Percentiles rank a stretch among this genome's conserved stretches.
Conservation (phyloP, 2,888 invertebrate genomes). For the Xestia rhomboidea region DNA sequence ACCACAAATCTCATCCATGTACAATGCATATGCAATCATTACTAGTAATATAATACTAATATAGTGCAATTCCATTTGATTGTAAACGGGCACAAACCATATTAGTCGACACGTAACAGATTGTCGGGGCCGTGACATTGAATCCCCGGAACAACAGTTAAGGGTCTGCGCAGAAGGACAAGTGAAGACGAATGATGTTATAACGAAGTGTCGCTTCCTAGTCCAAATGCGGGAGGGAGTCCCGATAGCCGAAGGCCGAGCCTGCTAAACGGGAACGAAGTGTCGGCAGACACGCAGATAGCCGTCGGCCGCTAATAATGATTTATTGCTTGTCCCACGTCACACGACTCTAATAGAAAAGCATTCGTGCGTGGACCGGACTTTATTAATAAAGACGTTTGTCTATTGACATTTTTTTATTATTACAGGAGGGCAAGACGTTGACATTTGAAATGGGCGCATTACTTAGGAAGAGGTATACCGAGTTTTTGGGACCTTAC, state of each 20-base stretch:
- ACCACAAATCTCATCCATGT: slow-evolving; percentile 18
- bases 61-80: slow-evolving; percentile 14
- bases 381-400: slow-evolving; percentile 37
- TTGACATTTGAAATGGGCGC: slow-evolving; percentile 90
- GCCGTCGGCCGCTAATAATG: slow-evolving; percentile 86
- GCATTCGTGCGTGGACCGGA: slow-evolving; percentile 57
- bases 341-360: slow-evolving; percentile 70
- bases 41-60: slow-evolving; percentile 21
- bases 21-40: slow-evolving; percentile 16
- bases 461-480: slow-evolving; percentile 89
- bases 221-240: slow-evolving; percentile 77
- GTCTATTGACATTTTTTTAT: slow-evolving; percentile 46
- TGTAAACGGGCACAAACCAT: slow-evolving; percentile 26
- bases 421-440: slow-evolving; percentile 89
- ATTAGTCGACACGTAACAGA: slow-evolving; percentile 24
- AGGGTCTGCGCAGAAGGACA: slow-evolving; percentile 74
- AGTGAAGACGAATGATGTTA: slow-evolving; percentile 78
- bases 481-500: slow-evolving; percentile 86
- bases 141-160: slow-evolving; percentile 69
- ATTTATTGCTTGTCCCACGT: slow-evolving; percentile 82
- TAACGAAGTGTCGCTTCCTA: slow-evolving; percentile 84
- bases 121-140: slow-evolving; percentile 69
- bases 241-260: slow-evolving; percentile 82
- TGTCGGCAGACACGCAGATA: slow-evolving; percentile 80
- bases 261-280: slow-evolving; percentile 83